Percentiles rank a stretch among this genome's conserved stretches.
Conservation (phyloP, 2,888 invertebrate genomes). For the Phorcus lineatus region DNA sequence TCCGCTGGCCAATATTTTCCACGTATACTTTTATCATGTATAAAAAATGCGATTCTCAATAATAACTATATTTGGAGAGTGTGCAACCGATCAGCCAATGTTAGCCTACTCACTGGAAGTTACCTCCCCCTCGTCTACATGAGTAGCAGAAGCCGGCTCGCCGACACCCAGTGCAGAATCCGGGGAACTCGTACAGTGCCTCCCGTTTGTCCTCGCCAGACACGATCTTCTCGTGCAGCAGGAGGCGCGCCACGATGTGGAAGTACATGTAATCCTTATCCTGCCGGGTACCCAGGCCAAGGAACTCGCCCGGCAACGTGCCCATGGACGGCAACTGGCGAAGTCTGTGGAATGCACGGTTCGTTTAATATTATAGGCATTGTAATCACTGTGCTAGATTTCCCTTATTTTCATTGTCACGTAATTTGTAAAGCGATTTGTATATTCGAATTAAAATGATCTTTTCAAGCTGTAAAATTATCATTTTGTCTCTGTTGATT, state of each 20-base stretch:
- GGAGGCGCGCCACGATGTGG: constrained; percentile 58
- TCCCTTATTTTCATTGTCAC: too few species aligned
- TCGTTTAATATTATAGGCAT: too few species aligned
- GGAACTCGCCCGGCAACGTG: constrained; percentile 41
- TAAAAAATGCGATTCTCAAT: too few species aligned
- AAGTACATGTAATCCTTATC: constrained; percentile 55
- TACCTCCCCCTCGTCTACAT: constrained; percentile 49
- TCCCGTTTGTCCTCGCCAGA: constrained; percentile 54
- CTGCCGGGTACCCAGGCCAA: constrained; percentile 28
- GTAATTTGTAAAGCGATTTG: too few species aligned
- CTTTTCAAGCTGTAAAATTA: too few species aligned
- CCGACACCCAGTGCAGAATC: constrained; percentile 64
- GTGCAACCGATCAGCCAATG: too few species aligned
- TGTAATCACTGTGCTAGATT: too few species aligned
- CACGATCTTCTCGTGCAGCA: constrained; percentile 55
- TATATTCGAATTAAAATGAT: too few species aligned
- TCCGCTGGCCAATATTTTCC: too few species aligned
- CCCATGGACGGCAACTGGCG: constrained; percentile 57
- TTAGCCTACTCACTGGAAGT: neutral
- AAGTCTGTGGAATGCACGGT: constrained; percentile 39
- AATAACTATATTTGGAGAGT: too few species aligned
- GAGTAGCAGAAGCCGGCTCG: constrained; percentile 68
- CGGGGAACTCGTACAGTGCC: constrained; percentile 60
- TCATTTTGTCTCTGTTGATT: too few species aligned
- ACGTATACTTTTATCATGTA: too few species aligned